Evolutionary conservation across 2,888 invertebrate species (phyloP), one percentile per base, ranked within the genome.

Genomic region (Physocephala rufipes): DNA sequence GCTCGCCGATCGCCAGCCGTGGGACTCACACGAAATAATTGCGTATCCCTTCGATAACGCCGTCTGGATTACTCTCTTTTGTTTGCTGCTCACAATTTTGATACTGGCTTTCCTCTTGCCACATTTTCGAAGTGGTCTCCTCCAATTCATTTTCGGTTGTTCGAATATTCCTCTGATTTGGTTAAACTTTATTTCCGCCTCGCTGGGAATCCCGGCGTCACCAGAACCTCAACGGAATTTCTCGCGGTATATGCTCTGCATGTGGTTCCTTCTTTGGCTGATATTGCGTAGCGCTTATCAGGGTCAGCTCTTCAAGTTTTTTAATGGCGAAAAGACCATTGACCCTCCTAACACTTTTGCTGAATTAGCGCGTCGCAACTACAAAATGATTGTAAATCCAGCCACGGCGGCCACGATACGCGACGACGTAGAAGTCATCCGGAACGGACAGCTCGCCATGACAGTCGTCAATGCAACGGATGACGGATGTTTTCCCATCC

Each of bases 241-340:
- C 19, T 75, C 77, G 0, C 79, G 85, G 0, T 76, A 79, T 19
- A 55, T 82, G 21, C 63, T 85, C 2, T 58, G 76, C 9, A 73
- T 79, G 0, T 85, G 85, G 85, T 43, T 85, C 30, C 12, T 80
- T 21, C 67, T 73, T 43, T 75, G 78, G 0, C 43, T 81, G 9
- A 74, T 85, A 2, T 59, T 84, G 65, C 79, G 85, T 28, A 77
- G 71, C 58, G 82, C 80, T 59, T 85, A 85, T 66, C 84, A 85
- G 53, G 53, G 71, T 79, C 82, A 36, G 81, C 81, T 81, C 78
- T 83, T 79, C 59, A 76, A 81, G 72, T 69, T 81, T 75, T 71
- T 81, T 66, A 76, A 79, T 15, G 79, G 78, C 71, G 78, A 81
- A 24, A 59, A 76, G 26, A 72, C 67, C 2, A 62, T 74, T 51